Evolutionary conservation across 2,113 vertebrate species (phyloP), one percentile per base, ranked within the genome.

Genomic region (Phalacrocorax carbo): DNA sequence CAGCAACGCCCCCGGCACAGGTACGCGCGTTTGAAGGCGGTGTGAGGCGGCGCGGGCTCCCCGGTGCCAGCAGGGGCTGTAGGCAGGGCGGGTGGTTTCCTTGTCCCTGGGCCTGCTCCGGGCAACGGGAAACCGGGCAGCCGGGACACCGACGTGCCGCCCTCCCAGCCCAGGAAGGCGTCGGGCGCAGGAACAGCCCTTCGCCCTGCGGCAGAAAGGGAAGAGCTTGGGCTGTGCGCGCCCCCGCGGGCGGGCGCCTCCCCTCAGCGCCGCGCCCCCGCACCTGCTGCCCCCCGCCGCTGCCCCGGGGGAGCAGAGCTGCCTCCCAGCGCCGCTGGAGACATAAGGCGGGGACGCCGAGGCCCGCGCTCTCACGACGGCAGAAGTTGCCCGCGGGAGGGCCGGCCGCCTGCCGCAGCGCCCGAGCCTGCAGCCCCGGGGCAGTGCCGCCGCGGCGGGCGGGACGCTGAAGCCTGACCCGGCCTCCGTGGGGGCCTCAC

Each of bases 11-110:
- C 23, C 26, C 1, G 5, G 5, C 2, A 6, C 2, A 5, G n/a
- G 12, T 7, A 2, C 11, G 11, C 0, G 23, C 1, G 34, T 8
- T 2, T 0, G 29, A 27, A 2, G 0, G 18, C 61, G 1, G 27
- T 0, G 26, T 3, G 18, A 20, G 70, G 79, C 3, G 10, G 4
- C 1, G 73, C 1, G 2, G 49, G 29, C 19, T 36, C 17, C 34
- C 19, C 1, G 19, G 2, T 1, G 34, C 46, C 4, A 14, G 5
- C 3, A 8, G 55, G 17, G 18, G 25, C 46, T 42, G 51, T 4
- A 9, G 23, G 16, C 38, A 9, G 21, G 27, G 2, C 0, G 9
- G 11, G 25, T 1, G 40, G 0, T 7, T 60, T 25, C 30, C 38
- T 11, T 4, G 26, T 2, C 52, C n/a, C 17, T 1, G 15, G 0